Evolutionary conservation across 2,888 invertebrate genomes (phyloP).

Genomic region (Andrena marginata): DNA sequence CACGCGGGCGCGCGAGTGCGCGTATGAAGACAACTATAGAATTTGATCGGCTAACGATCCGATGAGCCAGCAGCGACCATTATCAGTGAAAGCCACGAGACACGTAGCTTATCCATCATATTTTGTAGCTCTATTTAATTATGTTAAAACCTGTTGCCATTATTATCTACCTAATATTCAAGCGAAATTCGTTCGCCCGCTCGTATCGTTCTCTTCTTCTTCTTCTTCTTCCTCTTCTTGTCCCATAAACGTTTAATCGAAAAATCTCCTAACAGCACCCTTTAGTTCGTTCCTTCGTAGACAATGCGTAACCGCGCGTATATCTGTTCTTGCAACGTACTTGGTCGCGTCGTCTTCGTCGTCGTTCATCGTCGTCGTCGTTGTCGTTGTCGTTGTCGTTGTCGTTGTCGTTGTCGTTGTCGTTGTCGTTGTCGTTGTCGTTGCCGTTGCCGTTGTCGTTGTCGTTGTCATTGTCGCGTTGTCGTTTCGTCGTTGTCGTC

Average conservation of each 20-base stretch:
- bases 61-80: conserved; percentile 85
- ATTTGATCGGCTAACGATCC: conserved; percentile 73
- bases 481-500: no score
- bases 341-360: no score
- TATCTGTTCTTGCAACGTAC: background rate
- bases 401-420: no score
- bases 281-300: conserved; percentile 24
- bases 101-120: conserved; percentile 67
- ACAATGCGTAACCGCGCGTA: background rate
- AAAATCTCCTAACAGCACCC: background rate
- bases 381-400: no score
- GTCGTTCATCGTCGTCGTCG: no score
- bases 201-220: conserved; percentile 71
- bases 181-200: conserved; percentile 70
- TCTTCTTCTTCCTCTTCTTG: conserved; percentile 59
- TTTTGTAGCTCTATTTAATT: conserved; percentile 60
- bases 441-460: no score
- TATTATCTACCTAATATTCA: conserved; percentile 45
- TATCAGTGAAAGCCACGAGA: conserved; percentile 83
- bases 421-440: no score
- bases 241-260: conserved; percentile 42
- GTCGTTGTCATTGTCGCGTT: no score
- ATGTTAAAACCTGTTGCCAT: conserved; percentile 36
- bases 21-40: conserved; percentile 40
- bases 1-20: conserved; percentile 5